Evolutionary conservation across 2,888 invertebrate genomes (phyloP).

Genomic region (Tachina lurida): DNA sequence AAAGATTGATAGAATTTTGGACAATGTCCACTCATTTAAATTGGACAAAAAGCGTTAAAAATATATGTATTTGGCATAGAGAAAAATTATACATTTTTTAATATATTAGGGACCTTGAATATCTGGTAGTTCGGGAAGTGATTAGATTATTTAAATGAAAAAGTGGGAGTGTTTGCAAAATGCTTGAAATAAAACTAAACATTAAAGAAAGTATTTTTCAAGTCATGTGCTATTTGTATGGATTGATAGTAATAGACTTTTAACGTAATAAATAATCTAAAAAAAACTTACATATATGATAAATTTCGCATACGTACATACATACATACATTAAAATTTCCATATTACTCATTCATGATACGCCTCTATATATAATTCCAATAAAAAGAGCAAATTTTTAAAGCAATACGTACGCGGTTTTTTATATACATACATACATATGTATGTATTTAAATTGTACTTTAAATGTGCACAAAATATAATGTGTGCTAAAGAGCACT

Average conservation of each 20-base stretch:
- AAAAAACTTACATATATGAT: not conserved
- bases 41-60: not conserved
- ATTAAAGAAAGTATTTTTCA: not conserved
- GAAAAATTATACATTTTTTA: not conserved
- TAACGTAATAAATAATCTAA: too few species aligned
- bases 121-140: not conserved
- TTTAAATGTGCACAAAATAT: too few species aligned
- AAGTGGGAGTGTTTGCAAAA: constrained; percentile 17
- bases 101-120: constrained; percentile 16
- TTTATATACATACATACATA: too few species aligned
- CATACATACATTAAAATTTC: not conserved
- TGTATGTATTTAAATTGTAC: too few species aligned
- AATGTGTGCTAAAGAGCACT: too few species aligned
- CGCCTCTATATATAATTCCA: not conserved
- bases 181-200: not conserved
- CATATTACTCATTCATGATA: not conserved
- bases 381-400: not conserved
- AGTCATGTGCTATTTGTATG: not conserved
- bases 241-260: too few species aligned
- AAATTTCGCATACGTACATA: not conserved
- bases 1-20: constrained; percentile 3
- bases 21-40: constrained; percentile 8
- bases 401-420: not conserved
- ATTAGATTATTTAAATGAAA: constrained; percentile 33
- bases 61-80: too few species aligned